These are phyloP conservation scores for Pelosia muscerda DNA, from an alignment of 2,888 invertebrate genomes.

Conservation along the genomic window DNA sequence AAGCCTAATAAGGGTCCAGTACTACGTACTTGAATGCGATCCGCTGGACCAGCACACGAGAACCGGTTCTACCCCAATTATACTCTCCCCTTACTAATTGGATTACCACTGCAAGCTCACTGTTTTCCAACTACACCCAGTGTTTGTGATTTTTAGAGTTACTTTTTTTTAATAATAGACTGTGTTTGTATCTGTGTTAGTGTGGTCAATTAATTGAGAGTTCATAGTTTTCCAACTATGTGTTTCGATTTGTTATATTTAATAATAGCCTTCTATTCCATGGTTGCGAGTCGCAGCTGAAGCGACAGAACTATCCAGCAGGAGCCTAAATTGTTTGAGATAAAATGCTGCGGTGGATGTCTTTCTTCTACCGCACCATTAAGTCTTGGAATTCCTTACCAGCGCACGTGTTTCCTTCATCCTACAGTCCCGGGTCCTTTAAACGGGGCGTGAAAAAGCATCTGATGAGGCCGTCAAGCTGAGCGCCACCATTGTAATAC, in stretches of 20 bases:
- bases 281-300: no score
- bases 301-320: no score
- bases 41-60: constrained; percentile 24
- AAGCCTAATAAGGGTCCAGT: background rate
- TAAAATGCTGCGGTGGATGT: background rate
- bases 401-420: no score
- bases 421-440: no score
- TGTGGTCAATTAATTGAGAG: constrained; percentile 13
- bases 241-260: constrained; percentile 20
- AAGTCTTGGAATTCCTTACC: no score
- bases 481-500: no score
- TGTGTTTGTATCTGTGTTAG: background rate
- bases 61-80: constrained; percentile 74
- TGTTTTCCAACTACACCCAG: constrained; percentile 40
- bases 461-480: no score
- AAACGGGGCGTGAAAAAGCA: no score
- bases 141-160: constrained; percentile 21
- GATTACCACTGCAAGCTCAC: constrained; percentile 43
- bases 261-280: background rate
- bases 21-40: constrained; percentile 6
- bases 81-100: constrained; percentile 70
- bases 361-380: no score
- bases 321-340: no score
- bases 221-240: constrained; percentile 39
- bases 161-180: background rate